Evolutionary conservation across 2,113 vertebrate species (phyloP).

Genomic region (Rhinolophus sinicus): DNA sequence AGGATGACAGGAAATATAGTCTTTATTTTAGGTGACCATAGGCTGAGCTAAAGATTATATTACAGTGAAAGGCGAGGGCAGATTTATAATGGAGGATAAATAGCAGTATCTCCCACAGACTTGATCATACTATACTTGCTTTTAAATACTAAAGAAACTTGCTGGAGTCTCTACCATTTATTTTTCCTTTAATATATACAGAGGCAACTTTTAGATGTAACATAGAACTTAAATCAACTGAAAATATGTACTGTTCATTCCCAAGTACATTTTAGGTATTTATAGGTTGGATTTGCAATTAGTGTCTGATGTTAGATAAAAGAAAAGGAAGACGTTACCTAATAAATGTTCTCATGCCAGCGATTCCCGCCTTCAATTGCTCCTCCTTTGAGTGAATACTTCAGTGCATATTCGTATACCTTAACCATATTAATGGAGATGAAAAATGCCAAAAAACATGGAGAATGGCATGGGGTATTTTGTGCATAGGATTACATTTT

Average conservation of each 20-base stretch:
- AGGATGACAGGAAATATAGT: background rate
- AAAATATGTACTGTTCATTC: conserved; percentile 7
- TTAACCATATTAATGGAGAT: conserved; percentile 15
- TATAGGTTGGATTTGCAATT: background rate
- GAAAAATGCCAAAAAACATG: conserved; percentile 59
- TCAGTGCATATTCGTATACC: background rate
- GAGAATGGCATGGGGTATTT: conserved; percentile 1
- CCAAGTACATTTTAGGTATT: background rate
- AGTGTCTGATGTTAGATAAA: background rate
- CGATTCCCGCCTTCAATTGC: background rate
- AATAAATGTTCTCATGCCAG: background rate
- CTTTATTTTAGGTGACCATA: background rate
- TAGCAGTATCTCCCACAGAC: background rate
- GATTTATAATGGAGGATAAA: background rate
- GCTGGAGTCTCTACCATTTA: background rate
- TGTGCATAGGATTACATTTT: conserved; percentile 54
- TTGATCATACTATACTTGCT: background rate
- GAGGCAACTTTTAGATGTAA: background rate
- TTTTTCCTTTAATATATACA: background rate
- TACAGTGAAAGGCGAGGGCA: background rate
- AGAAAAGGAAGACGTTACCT: background rate
- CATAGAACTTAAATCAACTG: background rate
- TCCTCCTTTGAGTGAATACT: background rate
- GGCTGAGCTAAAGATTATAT: background rate
- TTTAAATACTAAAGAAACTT: background rate